These are phyloP conservation scores for Bombus picipes DNA, from an alignment of 1,140 invertebrate genomes.

Conservation along the genomic window DNA sequence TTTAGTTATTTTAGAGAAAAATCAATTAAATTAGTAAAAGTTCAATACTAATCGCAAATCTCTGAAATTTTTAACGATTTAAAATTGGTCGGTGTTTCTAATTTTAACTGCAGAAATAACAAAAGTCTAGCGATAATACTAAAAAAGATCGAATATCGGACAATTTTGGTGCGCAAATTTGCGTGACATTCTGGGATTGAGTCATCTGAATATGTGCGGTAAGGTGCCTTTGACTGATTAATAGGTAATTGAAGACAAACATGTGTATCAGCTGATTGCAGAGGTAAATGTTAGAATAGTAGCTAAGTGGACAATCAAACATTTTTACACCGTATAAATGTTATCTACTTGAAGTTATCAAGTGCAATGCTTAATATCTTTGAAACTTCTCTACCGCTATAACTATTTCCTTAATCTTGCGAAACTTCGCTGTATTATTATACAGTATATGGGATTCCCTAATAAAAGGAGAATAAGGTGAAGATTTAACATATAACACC, in stretches of 20 bases:
- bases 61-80: too few relatives aligned
- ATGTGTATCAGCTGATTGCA: neutral
- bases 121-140: neutral
- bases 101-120: neutral
- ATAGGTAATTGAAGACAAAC: neutral
- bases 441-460: neutral
- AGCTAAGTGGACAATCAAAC: neutral
- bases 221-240: neutral
- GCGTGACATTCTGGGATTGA: neutral
- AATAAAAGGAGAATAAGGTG: neutral
- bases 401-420: neutral
- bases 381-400: neutral
- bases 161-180: neutral
- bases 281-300: neutral
- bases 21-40: too few relatives aligned
- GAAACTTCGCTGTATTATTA: neutral
- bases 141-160: neutral
- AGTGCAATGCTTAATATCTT: neutral
- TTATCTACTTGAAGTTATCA: neutral
- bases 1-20: too few relatives aligned
- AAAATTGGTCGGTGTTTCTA: too few relatives aligned
- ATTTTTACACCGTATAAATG: neutral
- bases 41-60: too few relatives aligned
- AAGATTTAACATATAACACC: neutral
- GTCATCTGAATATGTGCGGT: neutral